phyloP scores from a whole-genome alignment of 2,888 invertebrate species.

The Tenthredo amoena region DNA sequence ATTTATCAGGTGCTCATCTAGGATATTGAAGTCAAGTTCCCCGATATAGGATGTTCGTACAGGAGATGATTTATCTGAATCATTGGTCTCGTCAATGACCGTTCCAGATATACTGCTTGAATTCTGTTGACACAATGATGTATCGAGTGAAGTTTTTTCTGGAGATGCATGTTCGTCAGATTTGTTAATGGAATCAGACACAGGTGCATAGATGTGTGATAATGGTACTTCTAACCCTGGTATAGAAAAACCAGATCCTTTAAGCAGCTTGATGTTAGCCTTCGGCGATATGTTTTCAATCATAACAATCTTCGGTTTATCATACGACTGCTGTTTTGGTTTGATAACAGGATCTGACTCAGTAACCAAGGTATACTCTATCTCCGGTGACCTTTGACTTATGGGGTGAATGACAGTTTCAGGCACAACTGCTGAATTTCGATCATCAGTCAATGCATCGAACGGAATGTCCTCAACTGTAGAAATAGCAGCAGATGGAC shows the following conservation, averaged over 20 bases:
- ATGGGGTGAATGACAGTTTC: not conserved
- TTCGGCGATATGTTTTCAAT: constrained; percentile 3
- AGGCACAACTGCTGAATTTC: not conserved
- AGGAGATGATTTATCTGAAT: not conserved
- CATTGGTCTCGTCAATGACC: not conserved
- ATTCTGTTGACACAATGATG: not conserved
- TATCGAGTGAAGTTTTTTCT: not conserved
- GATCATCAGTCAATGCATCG: not conserved
- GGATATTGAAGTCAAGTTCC: not conserved
- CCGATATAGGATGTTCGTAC: not conserved
- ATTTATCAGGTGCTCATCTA: not conserved
- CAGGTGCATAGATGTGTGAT: not conserved
- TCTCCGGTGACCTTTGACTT: not conserved
- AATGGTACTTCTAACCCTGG: not conserved
- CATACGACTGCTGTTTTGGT: not conserved
- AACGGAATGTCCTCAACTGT: not conserved
- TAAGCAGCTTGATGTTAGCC: not conserved
- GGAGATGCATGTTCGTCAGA: not conserved
- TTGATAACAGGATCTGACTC: not conserved
- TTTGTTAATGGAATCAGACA: not conserved
- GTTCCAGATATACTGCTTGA: not conserved
- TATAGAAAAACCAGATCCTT: not conserved
- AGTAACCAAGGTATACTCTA: not conserved
- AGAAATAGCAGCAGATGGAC: not conserved
- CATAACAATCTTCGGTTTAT: constrained; percentile 8